Conservation (phyloP, 2,797 vertebrate species). For the Corythornis leucogaster region DNA sequence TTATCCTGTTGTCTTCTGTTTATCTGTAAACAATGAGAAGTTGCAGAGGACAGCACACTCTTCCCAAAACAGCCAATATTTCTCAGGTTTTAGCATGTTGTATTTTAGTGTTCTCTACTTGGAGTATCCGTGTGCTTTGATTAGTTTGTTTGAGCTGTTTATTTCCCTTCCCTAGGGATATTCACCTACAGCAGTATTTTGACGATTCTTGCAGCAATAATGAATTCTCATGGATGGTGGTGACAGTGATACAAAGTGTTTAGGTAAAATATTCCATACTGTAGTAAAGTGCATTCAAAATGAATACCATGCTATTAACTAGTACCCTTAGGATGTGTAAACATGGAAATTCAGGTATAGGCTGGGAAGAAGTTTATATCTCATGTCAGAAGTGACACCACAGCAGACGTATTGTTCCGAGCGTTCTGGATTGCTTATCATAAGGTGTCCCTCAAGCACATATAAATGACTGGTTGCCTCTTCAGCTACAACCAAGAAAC, state of each 20-base stretch:
- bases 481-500: neutral
- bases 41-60: neutral
- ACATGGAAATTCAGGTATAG: neutral
- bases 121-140: neutral
- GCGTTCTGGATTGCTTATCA: neutral
- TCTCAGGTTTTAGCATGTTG: neutral
- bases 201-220: neutral
- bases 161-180: neutral
- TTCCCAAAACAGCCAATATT: neutral
- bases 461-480: neutral
- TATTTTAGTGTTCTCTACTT: neutral
- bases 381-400: neutral
- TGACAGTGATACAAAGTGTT: neutral
- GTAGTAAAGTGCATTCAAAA: neutral
- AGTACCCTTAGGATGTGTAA: neutral
- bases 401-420: neutral
- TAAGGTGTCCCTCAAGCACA: neutral
- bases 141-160: neutral
- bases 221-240: neutral
- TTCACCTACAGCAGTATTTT: neutral
- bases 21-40: neutral
- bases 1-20: constrained; percentile 24
- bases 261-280: neutral
- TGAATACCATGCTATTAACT: neutral
- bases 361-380: neutral